phyloP scores from a whole-genome alignment of 2,888 invertebrate species.

The Dione juno region DNA sequence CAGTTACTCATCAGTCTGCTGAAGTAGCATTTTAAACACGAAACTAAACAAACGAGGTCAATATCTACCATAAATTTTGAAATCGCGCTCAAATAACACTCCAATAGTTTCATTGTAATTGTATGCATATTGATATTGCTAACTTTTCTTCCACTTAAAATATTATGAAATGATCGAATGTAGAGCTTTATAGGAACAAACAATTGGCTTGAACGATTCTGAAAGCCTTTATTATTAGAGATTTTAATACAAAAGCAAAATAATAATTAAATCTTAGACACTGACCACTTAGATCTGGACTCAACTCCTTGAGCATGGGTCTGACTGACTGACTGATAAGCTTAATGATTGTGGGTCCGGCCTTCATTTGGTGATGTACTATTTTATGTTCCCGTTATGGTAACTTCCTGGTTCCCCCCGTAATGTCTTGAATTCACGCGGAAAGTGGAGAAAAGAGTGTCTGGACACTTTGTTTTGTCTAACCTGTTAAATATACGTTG shows the following conservation, averaged over 20 bases:
- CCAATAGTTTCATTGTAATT: background rate
- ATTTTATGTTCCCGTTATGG: background rate
- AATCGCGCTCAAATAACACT: slow-evolving; percentile 4
- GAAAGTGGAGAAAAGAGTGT: background rate
- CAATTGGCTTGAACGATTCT: background rate
- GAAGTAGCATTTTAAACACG: background rate
- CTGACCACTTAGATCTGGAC: too few species aligned
- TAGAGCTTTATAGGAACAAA: background rate
- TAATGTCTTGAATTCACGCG: too few species aligned
- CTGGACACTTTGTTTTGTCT: background rate
- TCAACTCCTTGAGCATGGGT: too few species aligned
- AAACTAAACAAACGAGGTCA: slow-evolving; percentile 11
- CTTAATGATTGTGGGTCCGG: background rate
- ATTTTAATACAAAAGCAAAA: too few species aligned
- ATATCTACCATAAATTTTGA: slow-evolving; percentile 3
- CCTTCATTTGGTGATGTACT: background rate
- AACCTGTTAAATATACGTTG: too few species aligned
- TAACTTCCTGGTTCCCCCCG: too few species aligned
- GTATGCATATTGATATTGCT: background rate
- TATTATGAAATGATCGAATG: slow-evolving; percentile 9
- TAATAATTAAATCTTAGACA: too few species aligned
- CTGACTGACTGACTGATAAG: too few species aligned
- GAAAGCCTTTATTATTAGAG: background rate
- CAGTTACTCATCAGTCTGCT: background rate
- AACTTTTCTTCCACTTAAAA: slow-evolving; percentile 8